phyloP scores from a whole-genome alignment of 2,113 vertebrate species.

The Eretmochelys imbricata region DNA sequence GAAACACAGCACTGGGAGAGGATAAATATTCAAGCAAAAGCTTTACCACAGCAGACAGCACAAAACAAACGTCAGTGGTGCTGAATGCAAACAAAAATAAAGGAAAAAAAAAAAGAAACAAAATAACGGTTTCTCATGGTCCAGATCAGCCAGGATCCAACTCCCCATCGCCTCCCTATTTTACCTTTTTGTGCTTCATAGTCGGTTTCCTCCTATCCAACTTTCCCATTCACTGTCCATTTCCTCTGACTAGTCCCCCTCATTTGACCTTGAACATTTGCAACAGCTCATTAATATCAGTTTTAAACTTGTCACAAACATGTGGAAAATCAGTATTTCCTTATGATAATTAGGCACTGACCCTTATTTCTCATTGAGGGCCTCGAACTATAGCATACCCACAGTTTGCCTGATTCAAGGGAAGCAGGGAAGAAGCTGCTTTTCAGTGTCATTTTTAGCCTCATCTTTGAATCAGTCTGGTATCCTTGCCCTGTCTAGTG shows the following conservation, averaged over 20 bases:
- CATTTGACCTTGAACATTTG: background rate
- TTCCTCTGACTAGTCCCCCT: background rate
- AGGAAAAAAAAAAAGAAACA: background rate
- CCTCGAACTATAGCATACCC: background rate
- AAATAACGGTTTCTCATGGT: background rate
- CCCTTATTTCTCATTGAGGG: background rate
- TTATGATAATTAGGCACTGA: background rate
- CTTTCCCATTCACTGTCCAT: background rate
- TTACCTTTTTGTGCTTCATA: background rate
- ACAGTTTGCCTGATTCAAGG: background rate
- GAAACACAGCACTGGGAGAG: conserved; percentile 19
- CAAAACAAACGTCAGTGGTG: background rate
- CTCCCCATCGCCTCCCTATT: background rate
- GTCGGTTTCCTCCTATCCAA: background rate
- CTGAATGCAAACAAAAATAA: background rate
- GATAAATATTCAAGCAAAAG: conserved; percentile 43
- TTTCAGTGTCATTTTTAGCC: background rate
- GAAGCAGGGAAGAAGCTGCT: background rate
- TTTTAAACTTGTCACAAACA: background rate
- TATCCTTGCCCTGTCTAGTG: background rate
- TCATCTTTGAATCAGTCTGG: background rate
- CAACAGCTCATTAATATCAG: background rate
- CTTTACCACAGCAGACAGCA: conserved; percentile 1
- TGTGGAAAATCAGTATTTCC: background rate
- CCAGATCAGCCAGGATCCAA: background rate